Evolutionary conservation across 2,888 invertebrate genomes (phyloP).

Genomic region (Noctua comes): DNA sequence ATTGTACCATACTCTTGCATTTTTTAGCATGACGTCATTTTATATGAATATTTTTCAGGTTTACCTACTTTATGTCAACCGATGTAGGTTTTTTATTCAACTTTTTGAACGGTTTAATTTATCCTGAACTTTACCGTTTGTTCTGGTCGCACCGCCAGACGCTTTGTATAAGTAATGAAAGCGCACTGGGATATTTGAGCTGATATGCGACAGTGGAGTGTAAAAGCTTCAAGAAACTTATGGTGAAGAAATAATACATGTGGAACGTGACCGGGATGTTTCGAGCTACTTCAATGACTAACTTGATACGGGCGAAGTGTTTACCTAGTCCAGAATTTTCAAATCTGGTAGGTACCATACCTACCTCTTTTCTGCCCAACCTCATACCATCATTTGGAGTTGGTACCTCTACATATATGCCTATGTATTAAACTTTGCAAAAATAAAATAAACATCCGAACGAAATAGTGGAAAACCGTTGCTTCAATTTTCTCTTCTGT

Average conservation of each 20-base stretch:
- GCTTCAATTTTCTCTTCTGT: neutral
- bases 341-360: neutral
- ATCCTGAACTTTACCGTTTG: slow-evolving; percentile 2
- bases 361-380: neutral
- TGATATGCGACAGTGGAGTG: slow-evolving; percentile 29
- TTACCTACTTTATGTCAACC: too few species aligned
- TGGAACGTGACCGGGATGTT: neutral
- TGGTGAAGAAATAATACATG: slow-evolving; percentile 6
- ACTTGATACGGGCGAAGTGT: neutral
- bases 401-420: neutral
- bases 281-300: neutral
- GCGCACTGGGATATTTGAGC: slow-evolving; percentile 22
- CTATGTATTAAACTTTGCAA: neutral
- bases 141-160: neutral
- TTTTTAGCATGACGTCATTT: neutral
- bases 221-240: slow-evolving; percentile 26
- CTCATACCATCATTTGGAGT: neutral
- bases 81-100: neutral
- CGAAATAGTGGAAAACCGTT: neutral
- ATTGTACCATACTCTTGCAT: neutral
- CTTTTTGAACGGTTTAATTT: neutral
- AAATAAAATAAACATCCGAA: neutral
- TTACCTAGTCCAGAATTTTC: neutral
- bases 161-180: slow-evolving; percentile 40
- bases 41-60: neutral